phyloP scores from a whole-genome alignment of 64 coral and sea anemone genomes.

The Actinia tenebrosa region DNA sequence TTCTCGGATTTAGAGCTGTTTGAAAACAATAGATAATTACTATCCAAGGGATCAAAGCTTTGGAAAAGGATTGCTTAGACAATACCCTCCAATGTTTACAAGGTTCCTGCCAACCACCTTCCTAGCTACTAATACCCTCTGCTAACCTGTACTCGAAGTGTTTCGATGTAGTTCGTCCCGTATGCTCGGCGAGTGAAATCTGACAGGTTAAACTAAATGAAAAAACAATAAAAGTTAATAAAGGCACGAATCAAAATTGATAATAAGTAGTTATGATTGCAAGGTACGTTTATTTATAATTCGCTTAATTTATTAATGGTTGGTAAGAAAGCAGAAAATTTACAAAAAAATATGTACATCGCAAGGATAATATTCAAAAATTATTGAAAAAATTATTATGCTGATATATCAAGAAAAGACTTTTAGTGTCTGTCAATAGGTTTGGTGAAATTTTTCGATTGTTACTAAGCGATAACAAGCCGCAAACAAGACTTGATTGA shows the following conservation, averaged over 20 bases:
- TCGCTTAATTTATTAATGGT: not conserved
- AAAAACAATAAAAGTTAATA: conserved; percentile 22
- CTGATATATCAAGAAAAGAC: not conserved
- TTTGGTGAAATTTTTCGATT: not conserved
- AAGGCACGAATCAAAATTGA: not conserved
- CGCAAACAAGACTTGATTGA: conserved; percentile 25
- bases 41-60: not conserved
- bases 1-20: not conserved
- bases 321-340: not conserved
- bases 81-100: conserved; percentile 17
- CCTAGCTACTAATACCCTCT: not conserved
- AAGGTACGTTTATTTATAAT: too few relatives aligned
- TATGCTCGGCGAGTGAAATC: conserved; percentile 98
- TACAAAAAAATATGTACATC: not conserved
- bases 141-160: conserved; percentile 92
- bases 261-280: not conserved
- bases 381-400: not conserved
- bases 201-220: conserved; percentile 90
- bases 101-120: not conserved
- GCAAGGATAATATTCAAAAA: not conserved
- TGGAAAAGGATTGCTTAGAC: not conserved
- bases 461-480: conserved; percentile 20
- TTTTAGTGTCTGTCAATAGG: not conserved
- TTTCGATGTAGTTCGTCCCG: conserved; percentile 99
- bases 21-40: not conserved